phyloP scores from a whole-genome alignment of 2,113 vertebrate species.

The Alosa alosa region DNA sequence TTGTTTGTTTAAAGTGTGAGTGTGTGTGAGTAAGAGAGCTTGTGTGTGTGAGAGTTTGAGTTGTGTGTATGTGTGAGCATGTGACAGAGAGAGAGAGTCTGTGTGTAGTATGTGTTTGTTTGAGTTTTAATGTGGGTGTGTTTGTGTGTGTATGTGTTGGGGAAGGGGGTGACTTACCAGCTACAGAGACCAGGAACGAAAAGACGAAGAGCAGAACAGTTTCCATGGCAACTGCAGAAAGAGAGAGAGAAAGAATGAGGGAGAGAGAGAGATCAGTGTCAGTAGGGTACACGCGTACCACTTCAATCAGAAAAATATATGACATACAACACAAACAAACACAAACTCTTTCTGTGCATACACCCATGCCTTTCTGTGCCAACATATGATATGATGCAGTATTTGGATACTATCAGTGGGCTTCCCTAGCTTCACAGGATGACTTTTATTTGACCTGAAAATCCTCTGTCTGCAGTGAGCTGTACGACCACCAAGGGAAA shows the following conservation, averaged over 20 bases:
- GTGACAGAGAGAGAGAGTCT: neutral
- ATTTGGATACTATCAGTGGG: neutral
- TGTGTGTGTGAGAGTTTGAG: neutral
- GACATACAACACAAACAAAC: neutral
- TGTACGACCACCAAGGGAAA: neutral
- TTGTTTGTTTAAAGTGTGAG: no score
- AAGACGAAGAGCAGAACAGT: constrained; percentile 80
- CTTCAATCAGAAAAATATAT: constrained; percentile 11
- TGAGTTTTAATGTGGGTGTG: neutral
- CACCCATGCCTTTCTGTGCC: neutral
- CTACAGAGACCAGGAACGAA: constrained; percentile 78
- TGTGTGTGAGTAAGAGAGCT: no score
- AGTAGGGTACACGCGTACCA: constrained; percentile 35
- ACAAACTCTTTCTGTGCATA: neutral
- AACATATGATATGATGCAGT: neutral
- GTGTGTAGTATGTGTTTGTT: neutral
- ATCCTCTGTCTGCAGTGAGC: neutral
- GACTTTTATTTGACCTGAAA: constrained; percentile 17
- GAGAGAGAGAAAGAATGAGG: constrained; percentile 29
- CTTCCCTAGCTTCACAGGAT: neutral
- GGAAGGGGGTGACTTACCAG: constrained; percentile 75
- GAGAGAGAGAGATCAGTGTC: constrained; percentile 42
- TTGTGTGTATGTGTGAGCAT: no score
- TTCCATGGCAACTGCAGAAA: constrained; percentile 85
- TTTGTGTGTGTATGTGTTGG: neutral